Base-by-base conservation (phyloP, 2,113 vertebrate genomes). In the Phrynosoma blainvillii region DNA sequence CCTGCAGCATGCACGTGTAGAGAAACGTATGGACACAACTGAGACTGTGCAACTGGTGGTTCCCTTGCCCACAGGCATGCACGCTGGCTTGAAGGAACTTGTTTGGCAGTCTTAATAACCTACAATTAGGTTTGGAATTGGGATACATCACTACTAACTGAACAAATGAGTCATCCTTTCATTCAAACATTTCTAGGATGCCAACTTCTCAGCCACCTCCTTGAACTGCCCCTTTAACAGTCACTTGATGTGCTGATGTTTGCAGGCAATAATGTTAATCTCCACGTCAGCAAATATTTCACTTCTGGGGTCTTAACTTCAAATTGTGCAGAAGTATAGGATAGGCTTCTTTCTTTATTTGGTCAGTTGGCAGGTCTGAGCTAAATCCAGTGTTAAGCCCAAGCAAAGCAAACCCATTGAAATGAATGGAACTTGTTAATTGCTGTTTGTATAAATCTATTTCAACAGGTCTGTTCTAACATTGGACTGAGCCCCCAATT, bases 51-150 rank as follows among this genome's bases (percentile, higher is more conserved):
- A 66, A 88, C 73, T 47, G 21, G 7, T 84, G 47, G 74, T 84
- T 88, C 83, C 62, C 81, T 83, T 77, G 87, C 87, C 87, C 73
- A 84, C 47, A 54, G 80, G 81, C 87, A 83, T 30, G 59, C 14
- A 62, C 16, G 62, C 74, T n/a, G 81, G 73, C 81, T 88, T 68
- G 62, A 78, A 84, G 74, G 32, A 83, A 78, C 87, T 78, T 83
- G 62, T 40, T 76, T 88, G 74, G 87, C 87, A 83, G 71, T 42
- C 14, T 6, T 83, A 82, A 66, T 68, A 83, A 83, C 80, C 5
- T 52, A 68, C 5, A 78, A 84, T 84, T 88, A 70, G 81, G 62
- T 77, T 20, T 56, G 32, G 73, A 77, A 70, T 32, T 18, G 73
- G 36, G 79, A 87, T n/a, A 56, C 54, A 62, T 54, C 54, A 65